These are phyloP conservation scores for Athalia circularis DNA, from an alignment of 2,888 invertebrate genomes.

Conservation along the genomic window DNA sequence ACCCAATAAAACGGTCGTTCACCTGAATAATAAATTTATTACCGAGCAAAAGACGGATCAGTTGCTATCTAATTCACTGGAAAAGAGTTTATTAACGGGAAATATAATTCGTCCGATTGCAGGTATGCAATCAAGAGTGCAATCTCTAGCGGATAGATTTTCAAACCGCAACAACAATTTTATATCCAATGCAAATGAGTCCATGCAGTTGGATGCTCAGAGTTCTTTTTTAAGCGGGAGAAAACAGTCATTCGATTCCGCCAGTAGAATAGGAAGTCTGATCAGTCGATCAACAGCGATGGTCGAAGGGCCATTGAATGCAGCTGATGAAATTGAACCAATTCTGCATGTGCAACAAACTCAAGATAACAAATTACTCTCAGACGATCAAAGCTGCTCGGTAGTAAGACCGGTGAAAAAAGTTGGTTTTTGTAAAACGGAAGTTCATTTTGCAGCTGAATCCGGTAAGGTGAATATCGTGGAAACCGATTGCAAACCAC, in stretches of 20 bases:
- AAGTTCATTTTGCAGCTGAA: conserved; percentile 91
- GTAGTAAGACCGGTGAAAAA: conserved; percentile 78
- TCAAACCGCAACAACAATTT: conserved; percentile 20
- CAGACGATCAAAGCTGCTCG: not conserved
- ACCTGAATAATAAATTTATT: conserved; percentile 47
- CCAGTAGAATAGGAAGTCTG: conserved; percentile 22
- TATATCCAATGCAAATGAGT: not conserved
- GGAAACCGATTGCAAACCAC: conserved; percentile 91
- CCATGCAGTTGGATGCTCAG: not conserved
- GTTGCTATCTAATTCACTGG: no score
- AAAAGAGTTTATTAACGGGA: not conserved
- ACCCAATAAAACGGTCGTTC: conserved; percentile 53
- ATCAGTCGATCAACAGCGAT: conserved; percentile 26
- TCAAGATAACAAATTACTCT: no score
- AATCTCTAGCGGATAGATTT: conserved; percentile 31
- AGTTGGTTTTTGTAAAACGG: conserved; percentile 92
- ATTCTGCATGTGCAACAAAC: no score
- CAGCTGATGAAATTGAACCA: not conserved
- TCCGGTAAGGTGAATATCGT: conserved; percentile 91
- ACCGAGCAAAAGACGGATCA: not conserved
- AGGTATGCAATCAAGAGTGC: conserved; percentile 37
- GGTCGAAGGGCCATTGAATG: not conserved
- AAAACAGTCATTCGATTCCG: not conserved
- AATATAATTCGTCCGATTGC: not conserved
- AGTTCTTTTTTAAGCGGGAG: not conserved